Percentiles rank a stretch among this genome's conserved stretches.
Evolutionary conservation across 2,113 vertebrate genomes (phyloP).

Genomic region (Vidua macroura): DNA sequence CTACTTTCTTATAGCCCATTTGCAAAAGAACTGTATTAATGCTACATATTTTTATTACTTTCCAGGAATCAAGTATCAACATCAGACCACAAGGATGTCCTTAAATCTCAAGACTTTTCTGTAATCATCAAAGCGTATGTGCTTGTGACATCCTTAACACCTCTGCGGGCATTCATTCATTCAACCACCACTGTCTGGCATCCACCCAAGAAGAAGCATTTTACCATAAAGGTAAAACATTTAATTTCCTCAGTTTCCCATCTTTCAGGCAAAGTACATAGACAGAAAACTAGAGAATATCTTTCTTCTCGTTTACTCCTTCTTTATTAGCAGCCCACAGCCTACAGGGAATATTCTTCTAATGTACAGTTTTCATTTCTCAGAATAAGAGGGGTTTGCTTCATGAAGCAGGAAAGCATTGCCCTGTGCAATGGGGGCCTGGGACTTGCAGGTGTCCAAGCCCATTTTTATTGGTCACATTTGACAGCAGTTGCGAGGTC

Average conservation of each 20-base stretch:
- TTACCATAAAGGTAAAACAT: conserved; percentile 79
- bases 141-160: conserved; percentile 87
- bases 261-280: neutral
- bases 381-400: neutral
- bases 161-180: conserved; percentile 88
- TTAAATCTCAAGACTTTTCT: conserved; percentile 71
- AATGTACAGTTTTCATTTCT: neutral
- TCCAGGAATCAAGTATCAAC: conserved; percentile 50
- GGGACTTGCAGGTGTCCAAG: neutral
- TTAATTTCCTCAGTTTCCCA: neutral
- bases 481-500: neutral
- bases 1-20: neutral
- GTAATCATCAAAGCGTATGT: conserved; percentile 86
- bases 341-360: neutral
- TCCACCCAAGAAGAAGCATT: conserved; percentile 73
- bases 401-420: neutral
- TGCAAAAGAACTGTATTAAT: neutral
- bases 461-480: neutral
- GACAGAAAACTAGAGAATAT: neutral
- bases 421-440: neutral
- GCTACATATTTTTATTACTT: neutral
- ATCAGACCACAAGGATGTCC: neutral
- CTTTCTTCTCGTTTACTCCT: neutral
- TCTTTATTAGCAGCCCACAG: neutral
- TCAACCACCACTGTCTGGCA: conserved; percentile 77